Percentiles rank a stretch among this genome's conserved stretches.
These are phyloP conservation scores for Burhinus oedicnemus DNA, from an alignment of 2,113 vertebrate species.

Conservation along the genomic window DNA sequence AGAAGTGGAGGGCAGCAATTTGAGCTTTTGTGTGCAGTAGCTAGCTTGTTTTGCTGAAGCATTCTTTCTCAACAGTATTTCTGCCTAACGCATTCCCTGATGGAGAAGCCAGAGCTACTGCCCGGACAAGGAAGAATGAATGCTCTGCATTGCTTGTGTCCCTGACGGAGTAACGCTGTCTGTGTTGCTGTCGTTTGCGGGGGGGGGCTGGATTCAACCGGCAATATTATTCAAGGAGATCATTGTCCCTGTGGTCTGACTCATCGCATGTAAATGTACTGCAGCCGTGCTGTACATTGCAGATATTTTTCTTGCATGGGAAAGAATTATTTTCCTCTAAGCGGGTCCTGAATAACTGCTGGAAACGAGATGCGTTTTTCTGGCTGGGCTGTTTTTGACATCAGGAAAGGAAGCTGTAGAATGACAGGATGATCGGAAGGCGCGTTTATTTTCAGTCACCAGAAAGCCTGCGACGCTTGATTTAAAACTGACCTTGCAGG, in stretches of 20 bases:
- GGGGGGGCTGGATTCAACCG: constrained; percentile 64
- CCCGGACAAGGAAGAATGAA: constrained; percentile 41
- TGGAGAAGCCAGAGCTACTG: constrained; percentile 67
- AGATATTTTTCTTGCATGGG: constrained; percentile 62
- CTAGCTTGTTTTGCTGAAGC: constrained; percentile 60
- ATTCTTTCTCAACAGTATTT: constrained; percentile 47
- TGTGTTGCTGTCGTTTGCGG: constrained; percentile 3
- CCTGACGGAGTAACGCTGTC: constrained; percentile 57
- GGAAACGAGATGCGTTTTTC: constrained; percentile 34
- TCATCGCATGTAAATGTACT: constrained; percentile 78
- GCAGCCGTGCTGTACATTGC: constrained; percentile 73
- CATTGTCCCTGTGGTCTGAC: constrained; percentile 78
- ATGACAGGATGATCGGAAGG: constrained; percentile 58
- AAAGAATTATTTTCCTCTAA: constrained; percentile 54
- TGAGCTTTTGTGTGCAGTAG: constrained; percentile 52
- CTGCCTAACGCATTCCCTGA: constrained; percentile 50
- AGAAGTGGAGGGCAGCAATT: constrained; percentile 69
- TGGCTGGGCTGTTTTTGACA: constrained; percentile 1
- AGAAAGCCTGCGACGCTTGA: constrained; percentile 46
- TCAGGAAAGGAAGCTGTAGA: constrained; percentile 46
- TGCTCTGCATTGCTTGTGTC: constrained; percentile 38
- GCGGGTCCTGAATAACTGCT: constrained; percentile 49
- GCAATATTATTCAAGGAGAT: constrained; percentile 67
- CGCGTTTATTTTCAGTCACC: constrained; percentile 36
- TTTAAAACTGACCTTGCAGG: constrained; percentile 74